phyloP scores from a whole-genome alignment of 2,797 vertebrate species.

The Micropoecilia bifurca region DNA sequence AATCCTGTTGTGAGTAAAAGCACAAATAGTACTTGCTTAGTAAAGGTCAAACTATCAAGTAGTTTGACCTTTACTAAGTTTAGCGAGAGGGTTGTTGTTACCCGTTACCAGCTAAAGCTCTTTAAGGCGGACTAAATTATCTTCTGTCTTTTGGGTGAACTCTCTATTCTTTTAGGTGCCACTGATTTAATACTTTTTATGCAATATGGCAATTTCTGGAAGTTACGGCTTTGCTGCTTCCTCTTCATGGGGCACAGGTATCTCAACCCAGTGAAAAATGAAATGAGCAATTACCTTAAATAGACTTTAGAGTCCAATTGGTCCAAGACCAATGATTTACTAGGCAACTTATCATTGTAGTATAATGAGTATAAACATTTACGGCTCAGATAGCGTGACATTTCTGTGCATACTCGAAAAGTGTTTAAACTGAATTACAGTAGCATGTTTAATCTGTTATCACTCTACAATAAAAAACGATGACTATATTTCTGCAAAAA shows the following conservation, averaged over 20 bases:
- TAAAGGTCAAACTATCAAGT: slow-evolving; percentile 33
- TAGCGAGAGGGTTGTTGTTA: background rate
- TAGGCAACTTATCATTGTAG: slow-evolving; percentile 35
- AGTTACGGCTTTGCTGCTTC: slow-evolving; percentile 26
- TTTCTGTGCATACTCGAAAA: background rate
- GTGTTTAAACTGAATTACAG: background rate
- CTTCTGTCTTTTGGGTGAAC: background rate
- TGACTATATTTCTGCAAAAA: background rate
- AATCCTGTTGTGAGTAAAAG: slow-evolving; percentile 31
- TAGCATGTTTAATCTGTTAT: background rate
- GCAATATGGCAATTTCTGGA: background rate
- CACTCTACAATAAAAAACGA: background rate
- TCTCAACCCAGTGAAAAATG: slow-evolving; percentile 12
- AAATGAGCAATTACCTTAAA: slow-evolving; percentile 40
- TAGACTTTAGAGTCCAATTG: slow-evolving; percentile 18
- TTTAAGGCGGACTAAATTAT: slow-evolving; percentile 11
- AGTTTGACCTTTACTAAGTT: slow-evolving; percentile 40
- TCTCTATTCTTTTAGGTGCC: background rate
- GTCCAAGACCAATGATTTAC: slow-evolving; percentile 40
- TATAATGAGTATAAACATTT: slow-evolving; percentile 40
- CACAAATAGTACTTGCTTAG: slow-evolving; percentile 15
- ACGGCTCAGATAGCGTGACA: slow-evolving; percentile 27
- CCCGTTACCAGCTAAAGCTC: slow-evolving; percentile 30
- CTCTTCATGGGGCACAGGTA: slow-evolving; percentile 26
- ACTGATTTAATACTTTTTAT: background rate